Conservation (phyloP, 2,888 invertebrate species). For the Atrina japonica region DNA sequence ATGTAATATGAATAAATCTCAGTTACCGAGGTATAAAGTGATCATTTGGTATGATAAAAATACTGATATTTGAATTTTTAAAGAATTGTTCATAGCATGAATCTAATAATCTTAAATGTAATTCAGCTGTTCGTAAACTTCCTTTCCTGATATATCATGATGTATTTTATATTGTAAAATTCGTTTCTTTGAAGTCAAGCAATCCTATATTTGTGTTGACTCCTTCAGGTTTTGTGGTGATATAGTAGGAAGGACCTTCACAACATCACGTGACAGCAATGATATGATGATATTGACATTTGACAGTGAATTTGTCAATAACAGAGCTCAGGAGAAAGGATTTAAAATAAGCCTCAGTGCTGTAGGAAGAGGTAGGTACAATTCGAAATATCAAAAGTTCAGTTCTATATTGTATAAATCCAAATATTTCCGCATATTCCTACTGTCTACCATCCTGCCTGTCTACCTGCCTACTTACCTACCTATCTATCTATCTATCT, state of each 20-base stretch:
- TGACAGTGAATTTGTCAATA: slow-evolving; percentile 28
- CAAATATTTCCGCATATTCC: not conserved
- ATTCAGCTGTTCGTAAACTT: too few relatives aligned
- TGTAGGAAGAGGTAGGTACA: not conserved
- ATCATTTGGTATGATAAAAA: too few relatives aligned
- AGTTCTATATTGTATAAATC: not conserved
- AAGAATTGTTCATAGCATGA: too few relatives aligned
- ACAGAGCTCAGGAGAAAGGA: slow-evolving; percentile 18
- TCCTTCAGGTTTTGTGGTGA: slow-evolving; percentile 38
- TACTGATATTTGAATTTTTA: too few relatives aligned
- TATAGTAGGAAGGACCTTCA: slow-evolving; percentile 22
- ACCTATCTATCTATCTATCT: too few relatives aligned
- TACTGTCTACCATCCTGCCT: too few relatives aligned
- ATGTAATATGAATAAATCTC: too few relatives aligned
- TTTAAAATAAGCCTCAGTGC: slow-evolving; percentile 19
- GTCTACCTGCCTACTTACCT: too few relatives aligned
- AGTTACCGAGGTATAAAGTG: too few relatives aligned
- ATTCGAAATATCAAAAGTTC: not conserved
- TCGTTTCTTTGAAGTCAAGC: too few relatives aligned
- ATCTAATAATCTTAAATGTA: too few relatives aligned
- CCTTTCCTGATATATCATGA: not conserved
- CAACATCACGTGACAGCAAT: slow-evolving; percentile 21
- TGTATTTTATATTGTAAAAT: not conserved
- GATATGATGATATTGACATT: slow-evolving; percentile 31
- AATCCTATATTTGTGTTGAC: too few relatives aligned